Evolutionary conservation across 2,888 invertebrate species (phyloP), one percentile per base, ranked within the genome.

Genomic region (Caenorhabditis doughertyi): DNA sequence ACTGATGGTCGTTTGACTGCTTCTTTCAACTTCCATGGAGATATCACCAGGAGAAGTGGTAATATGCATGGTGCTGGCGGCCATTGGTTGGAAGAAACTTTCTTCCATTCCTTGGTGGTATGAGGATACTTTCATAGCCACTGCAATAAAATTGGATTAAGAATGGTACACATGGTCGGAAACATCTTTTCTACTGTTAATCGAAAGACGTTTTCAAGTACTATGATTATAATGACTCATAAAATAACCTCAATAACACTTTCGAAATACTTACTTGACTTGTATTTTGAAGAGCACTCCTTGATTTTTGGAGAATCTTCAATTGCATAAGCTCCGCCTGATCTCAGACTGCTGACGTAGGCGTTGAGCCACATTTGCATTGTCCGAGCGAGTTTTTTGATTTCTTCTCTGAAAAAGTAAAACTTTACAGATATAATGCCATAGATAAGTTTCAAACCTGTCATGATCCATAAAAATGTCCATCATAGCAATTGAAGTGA

Each of bases 61-160:
- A 0, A 49, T n/a, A 16, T 56, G 44, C 9, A 51, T 51, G 23
- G 74, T 76, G 35, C 81, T 81, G 0, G 71, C 53, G 4, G 55
- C 32, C 81, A 81, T 76, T 64, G 49, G 76, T 27, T 67, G 76
- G 49, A 49, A 65, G 42, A 81, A 71, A 16, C 81, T 81, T 21
- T 81, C 81, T 2, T 81, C 81, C 70, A 81, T 76, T 9, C 42
- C 58, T 8, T 42, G 64, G 21, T 39, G 64, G 21, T 39, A 39
- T 7, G 53, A 23, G 3, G 70, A 56, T 3, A 23, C 29, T 70
- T 70, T 70, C n/a, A 58, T 23, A 9, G 35, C 32, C 18, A 55
- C 70, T 70, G 56, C 0, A 70, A 44, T 25, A 16, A 11, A 11
- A 42, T 23, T 2, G 23, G 16, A n/a, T n/a, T 58, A 8, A n/a